Evolutionary conservation across 1,140 invertebrate genomes (phyloP).

Genomic region (Drosophila tropicalis): DNA sequence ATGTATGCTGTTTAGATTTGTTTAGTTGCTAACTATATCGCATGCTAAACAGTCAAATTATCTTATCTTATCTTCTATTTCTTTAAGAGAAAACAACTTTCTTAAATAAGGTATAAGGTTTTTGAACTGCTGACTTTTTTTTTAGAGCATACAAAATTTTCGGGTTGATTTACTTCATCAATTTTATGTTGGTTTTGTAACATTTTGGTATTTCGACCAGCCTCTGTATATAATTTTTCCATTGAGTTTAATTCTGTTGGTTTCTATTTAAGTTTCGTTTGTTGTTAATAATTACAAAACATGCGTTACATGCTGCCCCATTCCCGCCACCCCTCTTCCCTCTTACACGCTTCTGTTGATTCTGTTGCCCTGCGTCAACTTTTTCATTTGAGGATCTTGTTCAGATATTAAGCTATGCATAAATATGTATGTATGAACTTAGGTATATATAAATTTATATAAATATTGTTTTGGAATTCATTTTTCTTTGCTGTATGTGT

Average conservation of each 20-base stretch:
- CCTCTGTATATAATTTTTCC: constrained; percentile 10
- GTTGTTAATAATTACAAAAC: constrained; percentile 67
- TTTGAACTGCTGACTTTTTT: too few species aligned
- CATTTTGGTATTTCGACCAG: constrained; percentile 20
- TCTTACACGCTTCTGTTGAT: neutral
- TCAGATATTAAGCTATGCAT: neutral
- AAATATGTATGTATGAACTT: neutral
- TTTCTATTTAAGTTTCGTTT: constrained; percentile 35
- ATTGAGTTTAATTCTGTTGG: constrained; percentile 62
- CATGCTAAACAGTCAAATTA: too few species aligned
- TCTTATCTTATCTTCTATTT: too few species aligned
- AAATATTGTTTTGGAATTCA: constrained; percentile 4
- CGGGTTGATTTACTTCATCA: neutral
- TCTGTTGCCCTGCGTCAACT: neutral
- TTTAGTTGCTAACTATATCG: too few species aligned
- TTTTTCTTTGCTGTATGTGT: neutral
- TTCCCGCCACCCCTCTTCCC: neutral
- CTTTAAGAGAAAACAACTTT: too few species aligned
- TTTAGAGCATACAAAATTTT: constrained; percentile 6
- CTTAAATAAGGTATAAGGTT: too few species aligned
- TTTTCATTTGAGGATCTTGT: constrained; percentile 4
- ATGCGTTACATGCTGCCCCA: constrained; percentile 51
- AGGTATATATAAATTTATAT: neutral
- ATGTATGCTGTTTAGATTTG: neutral
- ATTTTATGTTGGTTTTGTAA: constrained; percentile 52